Conservation (phyloP, 2,888 invertebrate genomes). For the Caenorhabditis zanzibari region DNA sequence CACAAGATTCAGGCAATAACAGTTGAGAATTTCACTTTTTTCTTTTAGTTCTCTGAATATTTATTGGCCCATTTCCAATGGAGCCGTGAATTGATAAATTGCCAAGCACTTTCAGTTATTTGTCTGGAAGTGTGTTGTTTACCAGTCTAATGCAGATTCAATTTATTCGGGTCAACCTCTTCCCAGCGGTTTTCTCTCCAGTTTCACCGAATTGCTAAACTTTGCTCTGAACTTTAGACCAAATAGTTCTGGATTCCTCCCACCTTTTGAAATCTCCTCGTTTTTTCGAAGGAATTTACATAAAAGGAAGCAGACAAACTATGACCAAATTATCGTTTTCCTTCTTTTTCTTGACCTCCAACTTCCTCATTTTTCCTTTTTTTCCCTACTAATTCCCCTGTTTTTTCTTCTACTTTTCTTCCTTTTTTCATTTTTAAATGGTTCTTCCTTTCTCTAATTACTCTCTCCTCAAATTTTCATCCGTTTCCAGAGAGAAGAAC, state of each 20-base stretch:
- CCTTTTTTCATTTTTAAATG: constrained; percentile 26
- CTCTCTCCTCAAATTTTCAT: constrained; percentile 15
- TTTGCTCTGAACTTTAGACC: constrained; percentile 31
- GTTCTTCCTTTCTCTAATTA: constrained; percentile 33
- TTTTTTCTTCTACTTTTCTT: constrained; percentile 16
- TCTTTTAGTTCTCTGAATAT: constrained; percentile 21
- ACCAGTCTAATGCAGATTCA: constrained; percentile 9
- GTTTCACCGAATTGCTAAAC: background rate
- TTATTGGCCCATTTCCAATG: constrained; percentile 17
- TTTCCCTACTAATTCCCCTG: constrained; percentile 31
- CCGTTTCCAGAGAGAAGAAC: constrained; percentile 23
- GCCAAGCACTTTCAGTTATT: constrained; percentile 24
- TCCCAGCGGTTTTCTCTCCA: background rate
- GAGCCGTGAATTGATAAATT: constrained; percentile 37
- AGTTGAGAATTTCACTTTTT: constrained; percentile 10
- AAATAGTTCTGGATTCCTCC: constrained; percentile 6
- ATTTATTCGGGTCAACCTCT: constrained; percentile 12
- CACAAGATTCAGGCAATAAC: constrained; percentile 5
- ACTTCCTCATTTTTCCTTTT: constrained; percentile 40
- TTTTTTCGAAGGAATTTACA: constrained; percentile 41
- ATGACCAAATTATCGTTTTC: constrained; percentile 41
- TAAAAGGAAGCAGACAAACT: constrained; percentile 41
- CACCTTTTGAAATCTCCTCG: constrained; percentile 9
- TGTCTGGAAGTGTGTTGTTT: constrained; percentile 37
- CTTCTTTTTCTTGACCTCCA: constrained; percentile 45